Base-by-base conservation (phyloP, 1,140 invertebrate species). In the Zaprionus capensis region DNA sequence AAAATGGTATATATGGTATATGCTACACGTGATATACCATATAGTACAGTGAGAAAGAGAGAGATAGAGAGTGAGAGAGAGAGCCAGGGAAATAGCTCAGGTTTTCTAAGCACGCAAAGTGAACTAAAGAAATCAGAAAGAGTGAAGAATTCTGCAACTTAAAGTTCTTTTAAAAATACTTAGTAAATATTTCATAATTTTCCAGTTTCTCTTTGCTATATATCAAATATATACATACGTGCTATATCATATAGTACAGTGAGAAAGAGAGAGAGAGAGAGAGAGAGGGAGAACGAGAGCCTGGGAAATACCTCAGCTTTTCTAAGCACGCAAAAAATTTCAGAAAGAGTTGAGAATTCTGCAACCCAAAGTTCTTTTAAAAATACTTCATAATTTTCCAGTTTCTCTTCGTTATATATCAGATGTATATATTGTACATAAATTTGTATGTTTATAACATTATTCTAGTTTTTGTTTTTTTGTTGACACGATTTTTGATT, bases 401-500 rank as follows among this genome's bases (percentile, higher is more conserved):
- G 2, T 49, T 20, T 22, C 11, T 49, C 7, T 20, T n/a, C 5
- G 20, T 11, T 4, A 22, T 22, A 49, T 49, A 49, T n/a, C 41
- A 17, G 41, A 6, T 5, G 22, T n/a, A 49, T 14, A 49, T 22
- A 2, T 14, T 5, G 14, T 24, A 46, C 2, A 9, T 46, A 17
- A n/a, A 7, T 46, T 14, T 41, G 2, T 20, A 49, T 20, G 20
- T 17, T 20, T 22, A 6, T 4, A 49, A 49, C 5, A 22, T 22
- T 20, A 41, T 49, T 49, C 17, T 22, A 20, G 46, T 44, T 44
- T 7, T 46, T 46, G 1, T 46, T 24, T 51, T 51, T 24, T 51
- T 51, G 46, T 24, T 24, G 20, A 51, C 46, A 51, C 12, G 20
- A 51, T 22, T 51, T 51, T 51, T 22, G 46, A 56, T 56, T 56